Base-by-base conservation (phyloP, 2,888 invertebrate genomes). In the Gerris lacustris region DNA sequence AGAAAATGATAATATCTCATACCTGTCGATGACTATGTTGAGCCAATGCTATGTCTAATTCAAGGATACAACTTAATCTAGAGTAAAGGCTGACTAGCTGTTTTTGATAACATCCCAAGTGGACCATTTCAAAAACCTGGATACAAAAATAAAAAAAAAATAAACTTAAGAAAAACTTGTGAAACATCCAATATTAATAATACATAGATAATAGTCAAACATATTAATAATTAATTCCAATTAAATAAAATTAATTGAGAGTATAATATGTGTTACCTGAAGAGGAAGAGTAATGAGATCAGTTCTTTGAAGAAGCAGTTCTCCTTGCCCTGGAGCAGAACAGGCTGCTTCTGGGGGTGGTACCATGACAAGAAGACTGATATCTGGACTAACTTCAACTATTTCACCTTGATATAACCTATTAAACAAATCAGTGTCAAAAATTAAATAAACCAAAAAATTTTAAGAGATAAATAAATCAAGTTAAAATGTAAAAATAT, bases 341-440 rank as follows among this genome's bases (percentile, higher is more conserved):
- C 97, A 98, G 0, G 96, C 94, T 69, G 90, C 88, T 78, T 96
- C 96, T 0, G 91, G 90, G 0, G 95, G 91, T 0, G 97, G 97
- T 76, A 96, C 91, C 68, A 97, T 86, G 78, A 98, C 88, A 5
- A 99, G 85, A 77, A 98, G 91, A 70, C 95, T 92, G 66, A 98
- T 94, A 75, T 96, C 93, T 70, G 86, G 85, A 77, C 91, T 93
- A 45, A 97, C 84, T 81, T 98, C 96, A 74, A 98, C 88, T 63
- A 98, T 92, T 83, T 98, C 97, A 6, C 90, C 85, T 79, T 96
- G 94, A 81, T 95, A 98, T 71, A 98, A 83, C 77, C 96, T 80
- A 31, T 73, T 7, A 71, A 72, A 64, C 55, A 69, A 67, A 69
- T 44, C 6, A 1, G 62, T 43, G 43, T 15, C 15, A 44, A 31